Conservation (phyloP, 2,888 invertebrate species). For the Drosophila phalerata region DNA sequence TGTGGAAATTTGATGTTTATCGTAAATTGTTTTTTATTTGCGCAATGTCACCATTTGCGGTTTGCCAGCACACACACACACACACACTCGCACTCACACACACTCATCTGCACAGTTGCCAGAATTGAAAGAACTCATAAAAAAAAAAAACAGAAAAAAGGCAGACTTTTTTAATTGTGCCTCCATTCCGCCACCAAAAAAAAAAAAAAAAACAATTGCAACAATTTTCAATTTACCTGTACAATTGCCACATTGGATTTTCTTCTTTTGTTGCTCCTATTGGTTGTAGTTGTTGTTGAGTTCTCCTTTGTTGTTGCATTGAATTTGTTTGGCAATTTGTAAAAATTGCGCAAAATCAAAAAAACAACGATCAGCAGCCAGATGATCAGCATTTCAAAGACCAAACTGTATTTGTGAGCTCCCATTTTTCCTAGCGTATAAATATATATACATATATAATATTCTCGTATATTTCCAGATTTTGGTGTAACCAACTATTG, state of each 20-base stretch:
- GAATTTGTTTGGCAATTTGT: constrained; percentile 3
- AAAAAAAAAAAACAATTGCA: constrained; percentile 65
- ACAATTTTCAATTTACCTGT: constrained; percentile 76
- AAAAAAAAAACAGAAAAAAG: constrained; percentile 39
- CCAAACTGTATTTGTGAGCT: constrained; percentile 5
- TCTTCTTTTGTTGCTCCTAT: constrained; percentile 5
- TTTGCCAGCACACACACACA: constrained; percentile 61
- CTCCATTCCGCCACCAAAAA: constrained; percentile 3
- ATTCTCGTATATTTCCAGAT: not conserved
- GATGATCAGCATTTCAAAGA: constrained; percentile 30
- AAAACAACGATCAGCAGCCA: constrained; percentile 38
- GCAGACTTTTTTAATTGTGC: constrained; percentile 59
- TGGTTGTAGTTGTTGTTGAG: not conserved
- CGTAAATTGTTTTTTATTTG: constrained; percentile 84
- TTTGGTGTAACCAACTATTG: constrained; percentile 3
- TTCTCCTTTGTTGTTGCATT: constrained; percentile 1
- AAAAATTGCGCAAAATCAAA: constrained; percentile 37
- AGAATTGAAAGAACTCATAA: constrained; percentile 41
- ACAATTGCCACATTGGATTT: constrained; percentile 19
- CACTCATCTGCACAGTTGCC: constrained; percentile 23
- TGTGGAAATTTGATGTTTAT: constrained; percentile 85
- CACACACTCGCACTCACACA: constrained; percentile 29
- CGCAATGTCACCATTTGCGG: constrained; percentile 82
- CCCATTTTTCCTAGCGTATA: constrained; percentile 13
- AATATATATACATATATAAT: not conserved